Conservation (phyloP, 2,797 vertebrate species). For the Mus spretus region DNA sequence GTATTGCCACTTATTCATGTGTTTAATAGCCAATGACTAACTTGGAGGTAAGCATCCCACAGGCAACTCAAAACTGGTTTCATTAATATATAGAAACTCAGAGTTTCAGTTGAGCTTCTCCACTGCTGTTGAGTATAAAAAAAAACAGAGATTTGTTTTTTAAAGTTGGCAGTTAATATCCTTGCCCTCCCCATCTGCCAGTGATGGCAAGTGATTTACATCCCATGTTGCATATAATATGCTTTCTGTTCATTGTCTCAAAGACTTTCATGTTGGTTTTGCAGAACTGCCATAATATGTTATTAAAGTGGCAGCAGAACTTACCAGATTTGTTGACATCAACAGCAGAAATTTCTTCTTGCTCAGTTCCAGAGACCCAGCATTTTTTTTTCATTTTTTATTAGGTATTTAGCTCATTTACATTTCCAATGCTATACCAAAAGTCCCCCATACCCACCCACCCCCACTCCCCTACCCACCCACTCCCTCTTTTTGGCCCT, state of each 20-base stretch:
- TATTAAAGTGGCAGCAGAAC: neutral
- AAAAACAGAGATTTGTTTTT: neutral
- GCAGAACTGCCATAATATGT: neutral
- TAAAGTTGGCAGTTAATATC: neutral
- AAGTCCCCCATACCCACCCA: too few species aligned
- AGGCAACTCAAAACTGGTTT: neutral
- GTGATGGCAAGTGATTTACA: neutral
- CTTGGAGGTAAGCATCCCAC: neutral
- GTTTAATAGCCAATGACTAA: neutral
- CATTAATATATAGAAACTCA: neutral
- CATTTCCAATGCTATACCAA: too few species aligned
- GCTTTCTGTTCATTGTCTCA: neutral
- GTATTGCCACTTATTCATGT: neutral
- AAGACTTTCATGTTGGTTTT: neutral
- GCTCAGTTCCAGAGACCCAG: neutral
- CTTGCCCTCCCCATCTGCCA: accelerated
- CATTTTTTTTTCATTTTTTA: too few species aligned
- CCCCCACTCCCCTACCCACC: too few species aligned
- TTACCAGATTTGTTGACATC: neutral
- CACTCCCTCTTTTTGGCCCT: too few species aligned
- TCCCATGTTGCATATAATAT: neutral
- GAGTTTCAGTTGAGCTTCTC: neutral
- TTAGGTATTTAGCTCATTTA: too few species aligned
- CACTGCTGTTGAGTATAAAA: neutral
- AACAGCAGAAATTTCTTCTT: neutral